Conservation (phyloP, 2,797 vertebrate genomes). For the Microctenopoma steveboyesi region DNA sequence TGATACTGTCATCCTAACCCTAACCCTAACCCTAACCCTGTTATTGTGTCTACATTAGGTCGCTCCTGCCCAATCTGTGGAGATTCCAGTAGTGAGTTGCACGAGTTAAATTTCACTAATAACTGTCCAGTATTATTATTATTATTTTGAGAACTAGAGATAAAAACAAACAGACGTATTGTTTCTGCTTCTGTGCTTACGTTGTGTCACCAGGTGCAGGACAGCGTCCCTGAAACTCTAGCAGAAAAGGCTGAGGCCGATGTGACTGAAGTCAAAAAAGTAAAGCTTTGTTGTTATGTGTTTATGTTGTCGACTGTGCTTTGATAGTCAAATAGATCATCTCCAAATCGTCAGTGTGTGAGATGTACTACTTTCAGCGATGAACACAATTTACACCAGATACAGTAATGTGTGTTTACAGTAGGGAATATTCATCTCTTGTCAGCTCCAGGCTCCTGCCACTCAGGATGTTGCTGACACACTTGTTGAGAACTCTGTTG, state of each 20-base stretch:
- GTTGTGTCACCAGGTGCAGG: conserved; percentile 40
- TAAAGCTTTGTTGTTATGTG: conserved; percentile 14
- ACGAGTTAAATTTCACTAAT: not conserved
- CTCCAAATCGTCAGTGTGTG: not conserved
- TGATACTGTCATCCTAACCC: not conserved
- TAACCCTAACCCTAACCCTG: not conserved
- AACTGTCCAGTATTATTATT: not conserved
- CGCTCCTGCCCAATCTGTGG: conserved; percentile 27
- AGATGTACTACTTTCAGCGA: not conserved
- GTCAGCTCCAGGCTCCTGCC: conserved; percentile 12
- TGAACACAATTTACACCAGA: not conserved
- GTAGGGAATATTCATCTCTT: not conserved
- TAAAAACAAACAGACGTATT: not conserved
- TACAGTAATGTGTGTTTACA: too few species aligned
- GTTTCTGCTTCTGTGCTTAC: not conserved
- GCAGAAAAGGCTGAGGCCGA: conserved; percentile 31
- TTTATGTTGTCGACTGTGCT: not conserved
- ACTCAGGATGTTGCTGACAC: conserved; percentile 37
- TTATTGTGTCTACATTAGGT: conserved; percentile 45
- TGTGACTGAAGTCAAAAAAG: conserved; percentile 42
- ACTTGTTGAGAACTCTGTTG: conserved; percentile 65
- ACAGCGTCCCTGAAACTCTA: conserved; percentile 28
- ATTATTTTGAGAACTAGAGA: not conserved
- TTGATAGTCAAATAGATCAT: not conserved
- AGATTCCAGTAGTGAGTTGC: conserved; percentile 52